Evolutionary conservation across 2,888 invertebrate species (phyloP).

Genomic region (Syritta pipiens): DNA sequence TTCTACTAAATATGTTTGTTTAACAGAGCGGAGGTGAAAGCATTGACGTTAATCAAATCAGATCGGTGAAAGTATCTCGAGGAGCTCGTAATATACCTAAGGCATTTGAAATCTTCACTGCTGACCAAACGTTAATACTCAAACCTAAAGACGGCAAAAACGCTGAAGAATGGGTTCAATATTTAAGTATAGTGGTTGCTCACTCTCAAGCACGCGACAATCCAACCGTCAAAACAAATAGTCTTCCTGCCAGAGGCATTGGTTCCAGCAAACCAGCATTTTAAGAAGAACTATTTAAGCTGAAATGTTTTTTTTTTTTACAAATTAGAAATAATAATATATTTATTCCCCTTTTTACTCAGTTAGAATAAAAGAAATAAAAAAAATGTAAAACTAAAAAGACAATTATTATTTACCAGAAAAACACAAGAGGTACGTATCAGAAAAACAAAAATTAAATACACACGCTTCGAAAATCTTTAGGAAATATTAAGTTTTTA

Average conservation of each 20-base stretch:
- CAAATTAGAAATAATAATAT: conserved; percentile 13
- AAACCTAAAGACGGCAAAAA: conserved; percentile 97
- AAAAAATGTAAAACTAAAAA: neutral
- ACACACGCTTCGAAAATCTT: neutral
- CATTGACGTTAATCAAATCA: conserved; percentile 95
- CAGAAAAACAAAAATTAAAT: neutral
- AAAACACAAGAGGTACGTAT: no score
- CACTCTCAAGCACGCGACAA: conserved; percentile 81
- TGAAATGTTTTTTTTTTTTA: conserved; percentile 30
- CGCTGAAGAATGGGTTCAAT: conserved; percentile 98
- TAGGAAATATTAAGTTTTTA: conserved; percentile 11
- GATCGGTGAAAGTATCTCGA: conserved; percentile 95
- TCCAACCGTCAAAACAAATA: conserved; percentile 79
- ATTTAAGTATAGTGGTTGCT: conserved; percentile 94
- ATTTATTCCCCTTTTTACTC: conserved; percentile 42
- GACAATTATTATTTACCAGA: no score
- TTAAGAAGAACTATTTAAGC: conserved; percentile 62
- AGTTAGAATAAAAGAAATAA: conserved; percentile 29
- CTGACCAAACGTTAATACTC: conserved; percentile 93
- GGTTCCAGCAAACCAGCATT: conserved; percentile 78
- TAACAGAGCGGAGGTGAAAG: conserved; percentile 89
- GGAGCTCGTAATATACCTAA: conserved; percentile 95
- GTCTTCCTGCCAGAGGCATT: conserved; percentile 79
- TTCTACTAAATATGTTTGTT: neutral
- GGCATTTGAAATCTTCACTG: conserved; percentile 97